Base-by-base conservation (phyloP, 2,888 invertebrate genomes). In the Papilio demoleus region DNA sequence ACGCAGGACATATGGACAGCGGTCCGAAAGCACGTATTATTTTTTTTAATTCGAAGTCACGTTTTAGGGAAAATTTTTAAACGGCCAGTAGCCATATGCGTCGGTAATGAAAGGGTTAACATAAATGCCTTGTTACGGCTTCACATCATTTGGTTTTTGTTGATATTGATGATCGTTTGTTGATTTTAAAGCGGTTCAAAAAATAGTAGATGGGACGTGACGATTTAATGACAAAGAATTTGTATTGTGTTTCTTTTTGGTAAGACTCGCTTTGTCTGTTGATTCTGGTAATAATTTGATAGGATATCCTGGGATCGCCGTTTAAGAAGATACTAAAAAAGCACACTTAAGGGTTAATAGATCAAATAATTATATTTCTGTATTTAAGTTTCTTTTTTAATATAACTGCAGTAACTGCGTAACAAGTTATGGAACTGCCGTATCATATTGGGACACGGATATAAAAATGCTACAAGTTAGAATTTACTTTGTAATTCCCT, bases 141-240 rank as follows among this genome's bases (percentile, higher is more conserved):
- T 82, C 79, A 84, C 31, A n/a, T 53, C 80, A 83, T 85, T 87
- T 82, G 83, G 85, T 85, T 82, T 79, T 73, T 71, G 70, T 71
- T 72, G 60, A 53, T 67, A 67, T 70, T 70, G 67, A 62, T 70
- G 65, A 69, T 69, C 72, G 66, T 50, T 73, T 72, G 73, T 76
- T 73, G 72, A 70, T 71, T 72, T 59, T 60, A 62, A 64, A 27
- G 38, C 34, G 61, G 67, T 67, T 40, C 56, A 61, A 60, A 31
- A 31, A 62, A 62, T 11, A 19, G 31, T 47, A 60, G 53, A 66
- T 47, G 40, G 50, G 38, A 71, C 65, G 67, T 67, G 64, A 71
- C 60, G 63, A 67, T 56, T 60, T 60, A 17, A 47, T 27, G 47
- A 38, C 36, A 14, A n/a, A 27, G 9, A 40, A 17, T 40, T 24